These are phyloP conservation scores for Brachycybe producta DNA, from an alignment of 2,888 invertebrate species.

Conservation along the genomic window DNA sequence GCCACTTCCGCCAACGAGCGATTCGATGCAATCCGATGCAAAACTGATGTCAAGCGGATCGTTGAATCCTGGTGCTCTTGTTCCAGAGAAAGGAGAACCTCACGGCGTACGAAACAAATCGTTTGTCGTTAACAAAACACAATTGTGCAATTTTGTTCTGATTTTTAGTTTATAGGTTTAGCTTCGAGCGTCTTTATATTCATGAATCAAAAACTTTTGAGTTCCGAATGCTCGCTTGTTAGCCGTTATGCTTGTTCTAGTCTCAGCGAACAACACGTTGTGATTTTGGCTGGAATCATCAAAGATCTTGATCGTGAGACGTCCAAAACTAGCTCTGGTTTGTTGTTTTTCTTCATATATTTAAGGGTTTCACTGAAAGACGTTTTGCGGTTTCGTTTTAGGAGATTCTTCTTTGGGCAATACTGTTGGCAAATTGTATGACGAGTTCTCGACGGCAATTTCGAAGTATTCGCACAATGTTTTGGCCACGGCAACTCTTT, in stretches of 20 bases:
- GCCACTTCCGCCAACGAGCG: constrained; percentile 16
- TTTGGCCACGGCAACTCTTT: constrained; percentile 54
- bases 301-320: constrained; percentile 83
- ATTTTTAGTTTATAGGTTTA: constrained; percentile 60
- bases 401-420: constrained; percentile 5
- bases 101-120: constrained; percentile 54
- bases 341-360: constrained; percentile 16
- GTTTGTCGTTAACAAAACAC: constrained; percentile 7
- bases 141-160: constrained; percentile 18
- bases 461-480: constrained; percentile 69
- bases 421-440: constrained; percentile 45
- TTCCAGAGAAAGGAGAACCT: constrained; percentile 65
- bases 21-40: constrained; percentile 15
- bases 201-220: constrained; percentile 65
- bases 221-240: constrained; percentile 52
- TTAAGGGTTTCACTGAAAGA: neutral
- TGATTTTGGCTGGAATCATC: constrained; percentile 64
- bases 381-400: neutral
- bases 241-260: constrained; percentile 54
- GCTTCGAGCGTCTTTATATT: constrained; percentile 77
- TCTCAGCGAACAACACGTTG: constrained; percentile 75
- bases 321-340: constrained; percentile 60
- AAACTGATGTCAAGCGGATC: constrained; percentile 27
- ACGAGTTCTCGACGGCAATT: constrained; percentile 61
- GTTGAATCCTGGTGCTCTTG: constrained; percentile 40